Evolutionary conservation across 2,113 vertebrate species (phyloP).

Genomic region (Nannospalax galili): DNA sequence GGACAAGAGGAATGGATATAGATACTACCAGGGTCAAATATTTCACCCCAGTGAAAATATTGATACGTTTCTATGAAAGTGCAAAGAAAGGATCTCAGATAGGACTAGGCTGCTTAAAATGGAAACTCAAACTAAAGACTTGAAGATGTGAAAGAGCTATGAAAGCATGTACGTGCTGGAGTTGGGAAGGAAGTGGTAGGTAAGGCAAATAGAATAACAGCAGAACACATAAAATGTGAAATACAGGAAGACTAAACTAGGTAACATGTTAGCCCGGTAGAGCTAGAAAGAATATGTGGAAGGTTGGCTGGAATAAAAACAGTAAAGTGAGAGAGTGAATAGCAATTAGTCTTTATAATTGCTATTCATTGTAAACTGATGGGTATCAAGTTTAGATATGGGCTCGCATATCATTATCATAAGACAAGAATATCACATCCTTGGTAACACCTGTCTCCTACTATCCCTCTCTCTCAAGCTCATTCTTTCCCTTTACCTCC

Average conservation of each 20-base stretch:
- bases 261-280: neutral
- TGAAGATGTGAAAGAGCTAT: neutral
- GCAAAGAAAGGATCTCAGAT: neutral
- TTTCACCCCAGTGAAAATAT: neutral
- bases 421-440: neutral
- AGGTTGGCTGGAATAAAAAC: neutral
- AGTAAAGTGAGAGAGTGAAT: neutral
- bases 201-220: neutral
- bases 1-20: neutral
- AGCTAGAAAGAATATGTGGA: neutral
- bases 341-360: too few species aligned
- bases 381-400: neutral
- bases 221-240: neutral
- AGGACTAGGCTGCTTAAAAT: neutral
- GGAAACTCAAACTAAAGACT: neutral
- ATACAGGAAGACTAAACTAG: neutral
- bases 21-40: neutral
- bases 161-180: neutral
- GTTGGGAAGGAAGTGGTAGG: neutral
- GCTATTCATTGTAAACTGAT: neutral
- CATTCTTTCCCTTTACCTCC: too few species aligned
- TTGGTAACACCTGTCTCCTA: too few species aligned
- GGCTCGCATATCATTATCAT: neutral
- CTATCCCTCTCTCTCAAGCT: too few species aligned
- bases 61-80: neutral